Evolutionary conservation across 2,797 vertebrate species (phyloP).

Genomic region (Pipistrellus nathusii): DNA sequence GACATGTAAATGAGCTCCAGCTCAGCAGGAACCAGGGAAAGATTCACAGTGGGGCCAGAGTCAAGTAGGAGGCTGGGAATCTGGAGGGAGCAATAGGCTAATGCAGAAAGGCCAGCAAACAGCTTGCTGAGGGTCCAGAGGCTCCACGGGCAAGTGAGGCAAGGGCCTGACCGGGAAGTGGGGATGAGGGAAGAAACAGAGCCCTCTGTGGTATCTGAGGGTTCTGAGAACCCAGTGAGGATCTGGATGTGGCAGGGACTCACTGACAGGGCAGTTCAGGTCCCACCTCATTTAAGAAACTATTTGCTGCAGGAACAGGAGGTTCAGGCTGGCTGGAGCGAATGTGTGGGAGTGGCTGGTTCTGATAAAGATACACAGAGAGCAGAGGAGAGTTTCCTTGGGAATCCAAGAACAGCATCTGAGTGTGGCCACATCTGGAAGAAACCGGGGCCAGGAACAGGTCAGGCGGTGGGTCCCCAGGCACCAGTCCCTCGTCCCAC

Average conservation of each 20-base stretch:
- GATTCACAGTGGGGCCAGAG: slow-evolving; percentile 64
- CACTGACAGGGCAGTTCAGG: background rate
- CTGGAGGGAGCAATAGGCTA: slow-evolving; percentile 44
- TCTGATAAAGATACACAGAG: background rate
- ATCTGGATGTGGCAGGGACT: background rate
- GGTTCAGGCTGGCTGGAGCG: background rate
- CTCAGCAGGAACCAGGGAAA: slow-evolving; percentile 59
- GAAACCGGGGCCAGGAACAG: background rate
- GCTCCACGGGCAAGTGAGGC: fast-evolving
- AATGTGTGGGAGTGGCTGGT: background rate
- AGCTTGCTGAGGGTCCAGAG: background rate
- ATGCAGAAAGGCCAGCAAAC: background rate
- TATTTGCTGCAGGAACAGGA: background rate
- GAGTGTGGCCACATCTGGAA: background rate
- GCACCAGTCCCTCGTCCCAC: background rate
- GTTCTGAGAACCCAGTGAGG: background rate
- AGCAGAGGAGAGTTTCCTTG: background rate
- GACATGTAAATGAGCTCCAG: slow-evolving; percentile 75
- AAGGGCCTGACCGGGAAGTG: background rate
- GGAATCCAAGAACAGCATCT: background rate
- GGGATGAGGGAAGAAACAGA: background rate
- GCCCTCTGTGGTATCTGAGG: background rate
- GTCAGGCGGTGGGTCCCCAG: background rate
- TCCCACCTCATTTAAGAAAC: background rate
- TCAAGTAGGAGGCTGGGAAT: slow-evolving; percentile 58